These are phyloP conservation scores for Halcyon malimbica DNA, from an alignment of 2,113 vertebrate genomes.

Conservation along the genomic window DNA sequence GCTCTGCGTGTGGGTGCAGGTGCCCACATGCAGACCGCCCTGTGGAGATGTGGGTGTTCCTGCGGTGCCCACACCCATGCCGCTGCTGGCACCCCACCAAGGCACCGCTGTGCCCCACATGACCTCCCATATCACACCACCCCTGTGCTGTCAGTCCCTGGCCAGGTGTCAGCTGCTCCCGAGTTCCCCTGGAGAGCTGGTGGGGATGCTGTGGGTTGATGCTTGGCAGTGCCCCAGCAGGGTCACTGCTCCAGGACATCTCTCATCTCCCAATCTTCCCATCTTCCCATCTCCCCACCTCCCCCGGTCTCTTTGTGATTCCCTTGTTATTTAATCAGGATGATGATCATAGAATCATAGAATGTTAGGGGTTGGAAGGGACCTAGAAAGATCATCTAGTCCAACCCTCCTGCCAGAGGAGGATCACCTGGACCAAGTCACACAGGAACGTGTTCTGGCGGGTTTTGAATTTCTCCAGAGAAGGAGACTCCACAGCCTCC, in stretches of 20 bases:
- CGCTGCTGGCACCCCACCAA: rapidly evolving
- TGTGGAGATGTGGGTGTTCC: background rate
- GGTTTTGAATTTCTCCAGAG: no score
- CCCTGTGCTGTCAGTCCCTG: rapidly evolving
- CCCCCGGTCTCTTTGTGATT: rapidly evolving
- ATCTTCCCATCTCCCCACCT: no score
- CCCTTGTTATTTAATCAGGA: background rate
- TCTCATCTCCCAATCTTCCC: no score
- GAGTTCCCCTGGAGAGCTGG: background rate
- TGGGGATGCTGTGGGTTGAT: background rate
- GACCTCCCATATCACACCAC: rapidly evolving
- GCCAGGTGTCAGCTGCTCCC: background rate
- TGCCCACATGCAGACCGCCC: background rate
- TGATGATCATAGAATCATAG: background rate
- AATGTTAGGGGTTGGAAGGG: no score
- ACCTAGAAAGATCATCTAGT: no score
- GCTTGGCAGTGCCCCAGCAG: background rate
- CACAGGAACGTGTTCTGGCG: no score
- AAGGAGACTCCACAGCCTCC: no score
- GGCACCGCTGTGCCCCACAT: rapidly evolving
- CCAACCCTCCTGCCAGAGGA: no score
- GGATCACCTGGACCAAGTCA: no score
- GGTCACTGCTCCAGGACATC: background rate
- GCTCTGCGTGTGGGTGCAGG: background rate
- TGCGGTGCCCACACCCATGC: rapidly evolving